Base-by-base conservation (phyloP, 2,888 invertebrate species). In the Sminthurinus aureus region DNA sequence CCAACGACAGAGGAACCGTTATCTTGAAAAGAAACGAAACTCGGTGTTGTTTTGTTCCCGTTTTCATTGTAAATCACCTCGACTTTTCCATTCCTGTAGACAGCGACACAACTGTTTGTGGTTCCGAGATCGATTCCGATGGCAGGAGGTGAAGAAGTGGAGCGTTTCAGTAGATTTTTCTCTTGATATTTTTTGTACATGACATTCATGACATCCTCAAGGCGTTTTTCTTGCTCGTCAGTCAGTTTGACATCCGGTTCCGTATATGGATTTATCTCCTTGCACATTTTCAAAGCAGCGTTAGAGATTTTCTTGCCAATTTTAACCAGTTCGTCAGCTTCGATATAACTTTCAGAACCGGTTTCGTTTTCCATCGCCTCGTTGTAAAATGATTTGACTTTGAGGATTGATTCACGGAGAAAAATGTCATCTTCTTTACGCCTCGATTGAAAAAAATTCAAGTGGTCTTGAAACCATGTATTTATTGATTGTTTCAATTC, bases 1-100 rank as follows among this genome's bases (percentile, higher is more conserved):
- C 74, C 74, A 11, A 74, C 38, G 1, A 20, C 9, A 15, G 1
- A 6, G 8, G 71, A 71, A 0, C 24, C 71, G 90, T 85, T 85
- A 26, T 85, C 83, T 26, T 22, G 71, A 9, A 77, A 77, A 50
- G 4, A 64, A 22, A 77, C 77, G 22, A 22, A 77, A 58, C 77
- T 77, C 0, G 77, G 77, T 58, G 77, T 77, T 12, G 58, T 22
- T 20, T 20, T 58, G 4, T 58, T 1, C 0, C 77, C 77, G n/a
- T n/a, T 22, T n/a, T 24, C 20, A 58, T 77, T 58, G 13, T 58
- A 13, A 12, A 77, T 77, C 4, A 77, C 77, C 4, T 20, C 4
- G 0, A 58, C 77, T 58, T 58, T 52, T 2, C 77, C 77, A 77
- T 77, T 58, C 12, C 15, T 58, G 58, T 64, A 77, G 18, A 77